Conservation (phyloP, 2,888 invertebrate species). For the Dinocampus coccinellae region DNA sequence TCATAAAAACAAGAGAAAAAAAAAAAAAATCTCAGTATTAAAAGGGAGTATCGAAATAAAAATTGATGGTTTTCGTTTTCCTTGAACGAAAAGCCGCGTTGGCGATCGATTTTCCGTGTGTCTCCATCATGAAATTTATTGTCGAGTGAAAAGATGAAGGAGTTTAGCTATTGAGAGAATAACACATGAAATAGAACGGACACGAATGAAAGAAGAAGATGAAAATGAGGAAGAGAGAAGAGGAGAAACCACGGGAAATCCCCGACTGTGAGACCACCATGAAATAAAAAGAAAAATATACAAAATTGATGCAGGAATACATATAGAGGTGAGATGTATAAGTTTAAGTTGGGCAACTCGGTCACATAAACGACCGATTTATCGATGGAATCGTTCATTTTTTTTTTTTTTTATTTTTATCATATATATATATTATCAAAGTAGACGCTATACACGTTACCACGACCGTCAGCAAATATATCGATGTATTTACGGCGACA, state of each 20-base stretch:
- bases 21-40: background rate
- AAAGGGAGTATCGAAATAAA: background rate
- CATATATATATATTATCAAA: background rate
- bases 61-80: background rate
- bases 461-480: conserved; percentile 22
- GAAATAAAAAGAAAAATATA: background rate
- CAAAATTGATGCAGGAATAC: background rate
- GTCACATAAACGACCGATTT: conserved; percentile 23
- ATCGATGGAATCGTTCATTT: conserved; percentile 14
- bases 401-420: too few species aligned
- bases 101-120: conserved; percentile 22
- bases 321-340: background rate
- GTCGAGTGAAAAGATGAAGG: background rate
- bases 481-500: conserved; percentile 29
- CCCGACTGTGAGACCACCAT: background rate
- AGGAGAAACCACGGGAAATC: background rate
- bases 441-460: background rate
- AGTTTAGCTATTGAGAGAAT: background rate
- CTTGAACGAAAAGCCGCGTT: background rate
- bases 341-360: background rate
- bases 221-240: background rate
- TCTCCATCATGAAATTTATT: background rate
- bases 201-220: background rate
- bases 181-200: background rate
- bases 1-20: background rate